Evolutionary conservation across 2,797 vertebrate genomes (phyloP).

Genomic region (Tenualosa ilisha): DNA sequence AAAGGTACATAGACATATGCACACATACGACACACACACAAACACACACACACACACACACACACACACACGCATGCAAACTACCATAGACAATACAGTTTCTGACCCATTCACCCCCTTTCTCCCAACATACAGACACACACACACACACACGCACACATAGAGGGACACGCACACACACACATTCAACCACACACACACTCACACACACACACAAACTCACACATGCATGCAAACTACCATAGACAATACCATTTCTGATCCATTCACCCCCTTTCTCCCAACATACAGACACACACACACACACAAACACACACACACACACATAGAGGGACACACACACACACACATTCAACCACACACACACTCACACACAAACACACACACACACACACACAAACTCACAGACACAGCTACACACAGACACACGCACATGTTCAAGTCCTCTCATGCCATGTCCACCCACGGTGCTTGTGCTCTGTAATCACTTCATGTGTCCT

Average conservation of each 20-base stretch:
- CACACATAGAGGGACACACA: not conserved
- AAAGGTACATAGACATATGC: not conserved
- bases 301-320: constrained; percentile 4
- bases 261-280: too few species aligned
- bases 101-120: not conserved
- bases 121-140: not conserved
- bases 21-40: constrained; percentile 16
- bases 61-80: constrained; percentile 31
- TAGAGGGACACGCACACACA: not conserved
- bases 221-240: not conserved
- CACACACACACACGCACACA: not conserved
- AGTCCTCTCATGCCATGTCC: constrained; percentile 2
- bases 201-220: not conserved
- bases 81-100: not conserved
- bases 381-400: not conserved
- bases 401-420: not conserved
- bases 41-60: constrained; percentile 32
- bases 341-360: not conserved
- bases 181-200: not conserved
- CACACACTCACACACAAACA: not conserved
- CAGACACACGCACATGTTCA: not conserved
- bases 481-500: not conserved
- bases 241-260: not conserved
- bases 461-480: not conserved
- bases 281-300: not conserved